These are phyloP conservation scores for Thecocarcelia acutangulata DNA, from an alignment of 2,888 invertebrate genomes.

Conservation along the genomic window DNA sequence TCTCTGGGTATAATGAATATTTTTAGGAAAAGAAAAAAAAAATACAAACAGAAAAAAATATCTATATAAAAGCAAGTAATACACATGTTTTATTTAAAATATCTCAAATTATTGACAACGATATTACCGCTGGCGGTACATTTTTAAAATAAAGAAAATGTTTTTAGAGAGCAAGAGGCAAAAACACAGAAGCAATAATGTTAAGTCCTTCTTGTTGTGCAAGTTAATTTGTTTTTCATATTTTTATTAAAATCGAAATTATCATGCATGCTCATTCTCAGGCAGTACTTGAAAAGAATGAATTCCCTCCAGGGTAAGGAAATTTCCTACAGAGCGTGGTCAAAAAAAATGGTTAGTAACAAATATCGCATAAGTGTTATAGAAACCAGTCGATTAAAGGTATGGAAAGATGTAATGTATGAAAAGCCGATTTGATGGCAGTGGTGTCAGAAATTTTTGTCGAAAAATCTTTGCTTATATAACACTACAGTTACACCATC, in stretches of 20 bases:
- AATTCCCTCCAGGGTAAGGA: too few relatives aligned
- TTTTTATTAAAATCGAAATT: conserved; percentile 15
- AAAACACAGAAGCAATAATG: conserved; percentile 32
- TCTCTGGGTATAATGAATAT: background rate
- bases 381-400: too few relatives aligned
- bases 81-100: conserved; percentile 61
- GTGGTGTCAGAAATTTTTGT: too few relatives aligned
- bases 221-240: conserved; percentile 52
- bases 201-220: conserved; percentile 36
- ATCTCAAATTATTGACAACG: conserved; percentile 66
- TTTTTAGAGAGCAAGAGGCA: background rate
- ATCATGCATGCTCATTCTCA: background rate
- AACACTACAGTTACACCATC: too few relatives aligned
- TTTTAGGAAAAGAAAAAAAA: conserved; percentile 18
- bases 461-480: too few relatives aligned
- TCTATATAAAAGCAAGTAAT: conserved; percentile 50
- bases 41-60: too few relatives aligned
- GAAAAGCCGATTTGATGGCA: too few relatives aligned
- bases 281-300: too few relatives aligned
- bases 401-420: too few relatives aligned
- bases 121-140: conserved; percentile 62
- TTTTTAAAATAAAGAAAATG: conserved; percentile 25
- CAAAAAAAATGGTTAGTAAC: too few relatives aligned
- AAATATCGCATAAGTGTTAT: too few relatives aligned
- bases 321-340: too few relatives aligned